phyloP scores from a whole-genome alignment of 2,888 invertebrate genomes.

The Biston stratarius region DNA sequence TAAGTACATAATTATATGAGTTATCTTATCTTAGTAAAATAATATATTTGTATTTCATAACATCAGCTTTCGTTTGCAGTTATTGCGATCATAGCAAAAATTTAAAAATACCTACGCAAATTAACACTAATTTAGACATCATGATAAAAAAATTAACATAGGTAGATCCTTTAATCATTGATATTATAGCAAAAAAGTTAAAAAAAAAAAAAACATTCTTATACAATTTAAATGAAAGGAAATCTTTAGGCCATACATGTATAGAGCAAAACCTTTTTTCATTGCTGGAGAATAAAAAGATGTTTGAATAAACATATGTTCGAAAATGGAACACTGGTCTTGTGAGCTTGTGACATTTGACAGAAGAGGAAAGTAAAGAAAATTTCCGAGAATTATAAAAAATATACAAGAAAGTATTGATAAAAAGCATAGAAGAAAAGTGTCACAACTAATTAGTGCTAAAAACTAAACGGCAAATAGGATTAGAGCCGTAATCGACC shows the following conservation, averaged over 20 bases:
- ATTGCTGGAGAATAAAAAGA: neutral
- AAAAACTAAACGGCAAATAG: constrained; percentile 16
- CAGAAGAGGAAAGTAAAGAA: constrained; percentile 29
- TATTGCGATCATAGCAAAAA: too few species aligned
- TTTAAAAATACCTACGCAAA: too few species aligned
- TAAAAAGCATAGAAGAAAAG: constrained; percentile 6
- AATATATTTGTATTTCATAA: too few species aligned
- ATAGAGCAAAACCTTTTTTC: neutral
- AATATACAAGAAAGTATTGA: constrained; percentile 8
- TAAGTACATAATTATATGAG: too few species aligned
- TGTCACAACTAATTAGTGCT: neutral
- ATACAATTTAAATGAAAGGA: too few species aligned
- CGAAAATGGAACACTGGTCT: constrained; percentile 45
- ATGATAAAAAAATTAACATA: too few species aligned
- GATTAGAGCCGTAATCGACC: constrained; percentile 48
- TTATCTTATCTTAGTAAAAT: too few species aligned
- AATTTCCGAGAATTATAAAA: constrained; percentile 1
- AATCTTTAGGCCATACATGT: neutral
- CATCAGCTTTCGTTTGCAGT: too few species aligned
- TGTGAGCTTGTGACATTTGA: constrained; percentile 57
- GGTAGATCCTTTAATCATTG: too few species aligned
- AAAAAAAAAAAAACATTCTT: too few species aligned
- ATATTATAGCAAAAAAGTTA: too few species aligned
- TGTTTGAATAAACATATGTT: constrained; percentile 30
- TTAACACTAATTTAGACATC: too few species aligned